Percentiles rank a stretch among this genome's conserved stretches.
These are phyloP conservation scores for Sciurus vulgaris DNA, from an alignment of 2,797 vertebrate genomes.

Conservation along the genomic window DNA sequence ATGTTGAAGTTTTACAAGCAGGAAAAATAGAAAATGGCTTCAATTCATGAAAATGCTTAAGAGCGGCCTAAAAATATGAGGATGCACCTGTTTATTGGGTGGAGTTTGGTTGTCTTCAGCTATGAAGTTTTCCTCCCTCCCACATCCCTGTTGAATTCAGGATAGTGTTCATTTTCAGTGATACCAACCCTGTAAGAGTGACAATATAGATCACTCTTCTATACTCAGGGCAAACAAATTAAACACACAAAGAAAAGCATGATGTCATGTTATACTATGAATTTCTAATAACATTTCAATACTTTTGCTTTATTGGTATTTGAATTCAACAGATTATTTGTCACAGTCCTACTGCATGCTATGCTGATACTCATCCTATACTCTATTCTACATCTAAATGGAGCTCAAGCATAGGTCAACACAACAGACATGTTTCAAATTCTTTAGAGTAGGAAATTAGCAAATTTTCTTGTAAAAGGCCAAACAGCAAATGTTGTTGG, in stretches of 20 bases:
- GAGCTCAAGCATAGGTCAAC: not conserved
- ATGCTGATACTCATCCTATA: not conserved
- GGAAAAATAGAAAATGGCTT: not conserved
- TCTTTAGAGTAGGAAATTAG: not conserved
- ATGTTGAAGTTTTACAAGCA: not conserved
- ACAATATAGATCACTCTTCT: not conserved
- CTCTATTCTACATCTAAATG: not conserved
- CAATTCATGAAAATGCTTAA: not conserved
- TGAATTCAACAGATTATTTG: constrained; percentile 19
- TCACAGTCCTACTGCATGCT: not conserved
- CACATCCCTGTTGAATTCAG: not conserved
- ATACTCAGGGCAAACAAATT: not conserved
- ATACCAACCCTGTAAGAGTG: not conserved
- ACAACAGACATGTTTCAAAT: not conserved
- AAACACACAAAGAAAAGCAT: constrained; percentile 11
- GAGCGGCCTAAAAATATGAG: not conserved
- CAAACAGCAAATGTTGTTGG: not conserved
- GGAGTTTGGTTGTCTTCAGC: not conserved
- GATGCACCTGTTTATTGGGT: not conserved
- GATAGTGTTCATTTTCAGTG: not conserved
- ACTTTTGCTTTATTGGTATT: not conserved
- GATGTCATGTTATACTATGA: not conserved
- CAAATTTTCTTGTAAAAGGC: constrained; percentile 1
- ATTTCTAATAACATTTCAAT: not conserved
- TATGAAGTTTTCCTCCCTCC: not conserved